phyloP scores from a whole-genome alignment of 2,888 invertebrate species.

The Cephus pygmeus region DNA sequence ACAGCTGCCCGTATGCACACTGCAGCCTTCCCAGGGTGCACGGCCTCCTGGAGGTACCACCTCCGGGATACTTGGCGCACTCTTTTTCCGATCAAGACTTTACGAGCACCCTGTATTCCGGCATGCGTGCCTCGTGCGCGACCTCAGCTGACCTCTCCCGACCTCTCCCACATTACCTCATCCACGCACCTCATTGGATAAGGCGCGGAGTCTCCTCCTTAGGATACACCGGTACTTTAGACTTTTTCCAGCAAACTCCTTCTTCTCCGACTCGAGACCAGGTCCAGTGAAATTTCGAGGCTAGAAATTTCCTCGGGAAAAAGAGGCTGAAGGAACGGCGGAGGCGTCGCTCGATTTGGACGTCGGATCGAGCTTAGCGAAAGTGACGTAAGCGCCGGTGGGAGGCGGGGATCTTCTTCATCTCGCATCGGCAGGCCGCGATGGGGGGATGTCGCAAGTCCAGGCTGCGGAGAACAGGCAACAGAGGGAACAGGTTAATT shows the following conservation, averaged over 20 bases:
- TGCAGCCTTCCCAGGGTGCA: not conserved
- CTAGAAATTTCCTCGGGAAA: not conserved
- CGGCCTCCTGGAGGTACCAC: not conserved
- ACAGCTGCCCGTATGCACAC: not conserved
- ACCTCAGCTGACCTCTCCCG: constrained; percentile 47
- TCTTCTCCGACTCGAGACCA: not conserved
- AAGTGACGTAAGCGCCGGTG: constrained; percentile 22
- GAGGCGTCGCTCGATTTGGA: not conserved
- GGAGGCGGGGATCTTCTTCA: not conserved
- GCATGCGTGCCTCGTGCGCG: constrained; percentile 50
- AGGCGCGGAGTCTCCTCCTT: not conserved
- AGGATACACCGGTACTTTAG: not conserved
- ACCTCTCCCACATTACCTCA: constrained; percentile 57
- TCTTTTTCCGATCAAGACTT: constrained; percentile 45
- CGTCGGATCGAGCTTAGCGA: constrained; percentile 21
- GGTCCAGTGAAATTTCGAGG: not conserved
- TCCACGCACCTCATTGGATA: constrained; percentile 43
- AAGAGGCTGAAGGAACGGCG: not conserved
- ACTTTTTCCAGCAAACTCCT: not conserved
- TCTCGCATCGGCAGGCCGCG: not conserved
- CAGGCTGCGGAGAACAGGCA: not conserved
- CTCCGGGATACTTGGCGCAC: constrained; percentile 5
- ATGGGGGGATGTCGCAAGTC: not conserved
- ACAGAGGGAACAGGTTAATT: constrained; percentile 8
- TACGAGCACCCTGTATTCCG: constrained; percentile 54